Base-by-base conservation (phyloP, 1,140 invertebrate genomes). In the Megalonaias nervosa region DNA sequence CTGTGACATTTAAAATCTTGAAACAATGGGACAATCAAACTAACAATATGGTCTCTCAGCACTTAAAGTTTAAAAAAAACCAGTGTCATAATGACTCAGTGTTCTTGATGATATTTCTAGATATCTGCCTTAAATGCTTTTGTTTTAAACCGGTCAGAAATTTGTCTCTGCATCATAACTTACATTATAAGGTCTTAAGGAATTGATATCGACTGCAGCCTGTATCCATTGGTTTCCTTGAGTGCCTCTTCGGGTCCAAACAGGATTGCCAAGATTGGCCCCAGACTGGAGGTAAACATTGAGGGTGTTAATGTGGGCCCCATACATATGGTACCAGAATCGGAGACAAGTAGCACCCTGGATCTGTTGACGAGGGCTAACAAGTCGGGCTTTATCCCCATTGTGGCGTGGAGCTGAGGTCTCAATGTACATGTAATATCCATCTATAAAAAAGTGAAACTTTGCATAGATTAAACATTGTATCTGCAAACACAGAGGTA, bases 341-440 rank as follows among this genome's bases (percentile, higher is more conserved):
- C 70, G 72, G 0, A 90, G 79, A 75, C 89, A 90, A 59, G 74
- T 62, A 1, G 70, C 56, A 14, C 62, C 68, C 19, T 59, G 58
- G 17, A 23, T 26, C 12, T 13, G 21, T 16, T 59, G 56, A 4
- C 64, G n/a, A 1, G 92, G 91, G 79, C 93, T 94, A 9, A 93
- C 87, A 0, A 96, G 92, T 26, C 94, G 92, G 0, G 95, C 95
- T 0, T 92, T 94, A 71, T 95, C 94, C 82, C 94, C 94, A 66
- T 81, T 71, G 15, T 90, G 85, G 2, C 56, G 38, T 15, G 75
- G 65, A 23, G 14, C 26, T 19, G 85, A 85, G 12, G 94, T 93
- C 83, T 96, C 95, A 60, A 95, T 94, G 85, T 95, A 96, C 90
- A 96, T 93, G 88, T 95, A 96, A 86, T 95, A 93, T 19, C 95